These are phyloP conservation scores for Osmerus eperlanus DNA, from an alignment of 2,113 vertebrate genomes.

Conservation along the genomic window DNA sequence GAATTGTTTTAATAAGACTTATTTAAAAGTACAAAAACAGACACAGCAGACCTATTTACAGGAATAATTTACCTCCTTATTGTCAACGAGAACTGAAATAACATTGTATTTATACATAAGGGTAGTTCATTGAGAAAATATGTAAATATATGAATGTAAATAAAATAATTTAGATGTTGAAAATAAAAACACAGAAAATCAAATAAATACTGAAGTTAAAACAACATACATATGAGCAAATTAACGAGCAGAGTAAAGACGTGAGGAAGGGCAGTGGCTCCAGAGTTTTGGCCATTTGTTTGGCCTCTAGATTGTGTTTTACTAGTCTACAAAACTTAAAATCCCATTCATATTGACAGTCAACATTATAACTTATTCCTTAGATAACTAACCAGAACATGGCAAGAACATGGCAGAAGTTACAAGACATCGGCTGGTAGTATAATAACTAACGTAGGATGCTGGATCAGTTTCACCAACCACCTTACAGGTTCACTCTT, in stretches of 20 bases:
- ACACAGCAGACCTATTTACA: constrained; percentile 79
- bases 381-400: constrained; percentile 41
- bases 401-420: neutral
- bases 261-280: constrained; percentile 43
- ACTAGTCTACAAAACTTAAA: constrained; percentile 22
- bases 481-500: constrained; percentile 30
- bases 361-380: constrained; percentile 34
- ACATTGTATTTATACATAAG: constrained; percentile 74
- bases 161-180: constrained; percentile 90
- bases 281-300: constrained; percentile 19
- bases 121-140: constrained; percentile 75
- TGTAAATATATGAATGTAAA: constrained; percentile 72
- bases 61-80: constrained; percentile 85
- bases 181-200: constrained; percentile 77
- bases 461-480: constrained; percentile 30
- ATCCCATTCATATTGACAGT: constrained; percentile 28
- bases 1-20: constrained; percentile 61
- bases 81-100: constrained; percentile 63
- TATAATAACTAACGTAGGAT: constrained; percentile 36
- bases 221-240: constrained; percentile 64
- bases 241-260: constrained; percentile 48
- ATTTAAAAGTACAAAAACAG: constrained; percentile 90
- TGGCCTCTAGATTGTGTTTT: neutral
- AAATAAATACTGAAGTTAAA: constrained; percentile 94
- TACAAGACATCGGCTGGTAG: constrained; percentile 14